Conservation (phyloP, 2,797 vertebrate genomes). For the Alosa sapidissima region DNA sequence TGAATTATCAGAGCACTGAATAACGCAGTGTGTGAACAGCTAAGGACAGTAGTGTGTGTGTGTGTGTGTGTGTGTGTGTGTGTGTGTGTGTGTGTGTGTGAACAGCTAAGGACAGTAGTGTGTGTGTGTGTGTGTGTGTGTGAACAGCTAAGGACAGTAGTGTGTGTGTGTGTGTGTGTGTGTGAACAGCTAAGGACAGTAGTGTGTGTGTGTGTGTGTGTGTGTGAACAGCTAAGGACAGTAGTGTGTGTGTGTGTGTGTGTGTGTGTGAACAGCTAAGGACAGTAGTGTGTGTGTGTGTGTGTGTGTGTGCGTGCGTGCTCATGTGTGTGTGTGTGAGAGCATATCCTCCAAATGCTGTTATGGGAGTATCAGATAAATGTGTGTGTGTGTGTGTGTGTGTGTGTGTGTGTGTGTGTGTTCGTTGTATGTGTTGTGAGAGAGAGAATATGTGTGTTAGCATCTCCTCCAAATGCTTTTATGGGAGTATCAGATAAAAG, state of each 20-base stretch:
- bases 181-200: no score
- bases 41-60: background rate
- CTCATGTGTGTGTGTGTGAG: background rate
- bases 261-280: no score
- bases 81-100: background rate
- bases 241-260: background rate
- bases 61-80: background rate
- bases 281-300: no score
- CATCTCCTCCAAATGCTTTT: no score
- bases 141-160: no score
- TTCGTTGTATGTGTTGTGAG: no score
- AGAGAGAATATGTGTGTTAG: no score
- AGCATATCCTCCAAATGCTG: no score
- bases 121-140: background rate
- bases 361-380: background rate
- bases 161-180: background rate
- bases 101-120: no score
- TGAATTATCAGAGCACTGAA: background rate
- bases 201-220: background rate
- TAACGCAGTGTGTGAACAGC: background rate
- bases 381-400: slow-evolving; percentile 1
- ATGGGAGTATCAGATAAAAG: no score
- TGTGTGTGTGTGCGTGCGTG: background rate
- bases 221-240: no score
- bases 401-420: no score